Conservation (phyloP, 2,113 vertebrate species). For the Hippopotamus amphibius region DNA sequence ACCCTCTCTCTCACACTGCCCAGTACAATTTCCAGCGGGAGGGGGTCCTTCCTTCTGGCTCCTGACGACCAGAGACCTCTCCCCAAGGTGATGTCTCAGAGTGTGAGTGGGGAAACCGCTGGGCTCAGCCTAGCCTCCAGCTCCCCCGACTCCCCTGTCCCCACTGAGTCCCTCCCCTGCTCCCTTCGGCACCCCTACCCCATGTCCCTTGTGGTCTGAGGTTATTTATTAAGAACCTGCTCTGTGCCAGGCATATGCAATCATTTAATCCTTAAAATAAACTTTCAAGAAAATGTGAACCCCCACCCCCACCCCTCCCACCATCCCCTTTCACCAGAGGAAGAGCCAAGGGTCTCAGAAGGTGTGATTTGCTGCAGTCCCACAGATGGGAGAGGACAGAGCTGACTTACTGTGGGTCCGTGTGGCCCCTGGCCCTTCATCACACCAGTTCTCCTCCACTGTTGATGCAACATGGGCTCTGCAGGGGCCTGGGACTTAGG, state of each 20-base stretch:
- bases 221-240: not conserved
- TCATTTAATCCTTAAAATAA: not conserved
- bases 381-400: rapidly evolving
- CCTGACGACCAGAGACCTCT: not conserved
- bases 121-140: not conserved
- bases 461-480: not conserved
- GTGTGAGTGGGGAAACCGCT: not conserved
- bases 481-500: not conserved
- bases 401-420: not conserved
- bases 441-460: not conserved
- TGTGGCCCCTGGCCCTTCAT: not conserved
- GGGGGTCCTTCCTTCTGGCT: not conserved
- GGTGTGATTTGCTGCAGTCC: not conserved
- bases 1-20: not conserved
- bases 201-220: not conserved
- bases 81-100: not conserved
- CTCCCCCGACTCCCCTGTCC: not conserved
- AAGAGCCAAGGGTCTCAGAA: not conserved
- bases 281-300: not conserved
- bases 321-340: not conserved
- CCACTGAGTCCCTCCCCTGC: not conserved
- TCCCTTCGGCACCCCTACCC: not conserved
- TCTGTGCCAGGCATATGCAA: not conserved
- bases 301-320: too few species aligned
- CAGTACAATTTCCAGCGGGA: not conserved